A percentile compares a stretch with the other conserved stretches of the same genome.
Conservation (phyloP, 1,140 invertebrate species). For the Arctopsyche grandis region DNA sequence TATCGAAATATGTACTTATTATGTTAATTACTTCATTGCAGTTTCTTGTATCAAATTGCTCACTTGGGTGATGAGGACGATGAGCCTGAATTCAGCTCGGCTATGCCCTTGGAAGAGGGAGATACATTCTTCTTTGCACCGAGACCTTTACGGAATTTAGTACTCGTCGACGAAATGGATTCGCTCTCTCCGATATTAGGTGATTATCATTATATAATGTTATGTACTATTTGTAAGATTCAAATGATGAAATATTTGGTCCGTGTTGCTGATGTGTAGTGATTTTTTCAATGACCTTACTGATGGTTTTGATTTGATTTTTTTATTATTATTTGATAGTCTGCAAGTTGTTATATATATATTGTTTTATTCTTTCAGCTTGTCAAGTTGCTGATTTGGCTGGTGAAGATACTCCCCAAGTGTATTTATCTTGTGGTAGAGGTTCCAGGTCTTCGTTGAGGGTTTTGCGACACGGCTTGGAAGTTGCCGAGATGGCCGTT, state of each 20-base stretch:
- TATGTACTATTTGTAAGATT: background rate
- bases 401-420: slow-evolving; percentile 98
- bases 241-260: slow-evolving; percentile 52
- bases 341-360: too few relatives aligned
- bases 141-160: slow-evolving; percentile 92
- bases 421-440: slow-evolving; percentile 95
- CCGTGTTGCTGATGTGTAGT: slow-evolving; percentile 52
- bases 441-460: slow-evolving; percentile 93
- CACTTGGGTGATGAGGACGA: slow-evolving; percentile 99
- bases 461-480: slow-evolving; percentile 95
- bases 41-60: slow-evolving; percentile 98
- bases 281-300: slow-evolving; percentile 47
- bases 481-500: slow-evolving; percentile 99
- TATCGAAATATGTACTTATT: background rate
- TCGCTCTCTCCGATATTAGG: slow-evolving; percentile 96
- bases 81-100: slow-evolving; percentile 98
- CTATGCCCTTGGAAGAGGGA: slow-evolving; percentile 97
- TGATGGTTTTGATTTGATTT: slow-evolving; percentile 36
- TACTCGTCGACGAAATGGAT: slow-evolving; percentile 98
- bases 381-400: slow-evolving; percentile 82
- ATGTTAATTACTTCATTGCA: slow-evolving; percentile 62
- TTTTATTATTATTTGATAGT: background rate
- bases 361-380: slow-evolving; percentile 56
- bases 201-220: slow-evolving; percentile 59
- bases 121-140: slow-evolving; percentile 99